These are phyloP conservation scores for Drosophila atripex DNA, from an alignment of 2,888 invertebrate genomes.

Conservation along the genomic window DNA sequence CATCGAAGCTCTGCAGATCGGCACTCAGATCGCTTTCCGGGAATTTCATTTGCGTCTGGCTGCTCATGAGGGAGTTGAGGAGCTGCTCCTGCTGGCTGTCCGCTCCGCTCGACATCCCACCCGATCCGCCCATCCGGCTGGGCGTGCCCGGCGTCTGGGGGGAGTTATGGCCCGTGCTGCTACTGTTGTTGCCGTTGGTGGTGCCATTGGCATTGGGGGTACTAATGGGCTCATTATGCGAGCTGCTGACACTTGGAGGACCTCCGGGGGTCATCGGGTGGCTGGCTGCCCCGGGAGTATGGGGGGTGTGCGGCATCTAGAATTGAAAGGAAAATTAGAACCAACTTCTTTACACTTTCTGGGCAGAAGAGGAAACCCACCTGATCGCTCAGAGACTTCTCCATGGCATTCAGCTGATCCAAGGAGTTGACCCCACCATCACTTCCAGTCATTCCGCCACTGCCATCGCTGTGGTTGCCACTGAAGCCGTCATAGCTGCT, in stretches of 20 bases:
- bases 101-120: slow-evolving; percentile 53
- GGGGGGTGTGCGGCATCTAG: slow-evolving; percentile 91
- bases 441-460: slow-evolving; percentile 88
- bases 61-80: slow-evolving; percentile 81
- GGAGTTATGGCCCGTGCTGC: slow-evolving; percentile 82
- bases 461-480: slow-evolving; percentile 67
- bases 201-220: slow-evolving; percentile 69
- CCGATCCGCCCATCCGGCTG: slow-evolving; percentile 67
- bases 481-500: slow-evolving; percentile 72
- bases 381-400: slow-evolving; percentile 95
- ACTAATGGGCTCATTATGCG: slow-evolving; percentile 84
- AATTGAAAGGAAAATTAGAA: background rate
- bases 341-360: background rate
- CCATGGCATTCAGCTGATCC: slow-evolving; percentile 96
- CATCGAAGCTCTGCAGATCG: slow-evolving; percentile 94
- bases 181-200: slow-evolving; percentile 66
- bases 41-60: slow-evolving; percentile 83
- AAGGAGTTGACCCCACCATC: slow-evolving; percentile 95
- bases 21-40: slow-evolving; percentile 92
- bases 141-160: slow-evolving; percentile 84
- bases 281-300: slow-evolving; percentile 90
- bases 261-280: slow-evolving; percentile 90
- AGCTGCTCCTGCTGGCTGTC: slow-evolving; percentile 78
- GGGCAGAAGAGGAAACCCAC: slow-evolving; percentile 84
- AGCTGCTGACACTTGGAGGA: slow-evolving; percentile 92